Evolutionary conservation across 2,797 vertebrate species (phyloP), one percentile per base, ranked within the genome.

Genomic region (Loriculus beryllinus): DNA sequence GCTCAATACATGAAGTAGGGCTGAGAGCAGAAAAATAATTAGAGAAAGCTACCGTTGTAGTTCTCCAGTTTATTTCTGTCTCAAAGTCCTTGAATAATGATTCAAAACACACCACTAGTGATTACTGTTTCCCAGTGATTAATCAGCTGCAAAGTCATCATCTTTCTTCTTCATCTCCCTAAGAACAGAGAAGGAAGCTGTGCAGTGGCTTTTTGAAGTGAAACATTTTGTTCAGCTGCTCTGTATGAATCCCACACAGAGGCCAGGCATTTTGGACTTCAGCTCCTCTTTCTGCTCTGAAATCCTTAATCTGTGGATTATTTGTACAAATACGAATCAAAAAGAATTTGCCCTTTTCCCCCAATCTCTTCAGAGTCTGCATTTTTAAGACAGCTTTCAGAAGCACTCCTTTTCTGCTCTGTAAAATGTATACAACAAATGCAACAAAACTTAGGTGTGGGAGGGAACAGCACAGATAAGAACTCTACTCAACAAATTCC

Each of bases 1-100:
- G 57, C 68, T 78, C 62, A 21, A 90, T 9, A 93, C 84, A 74
- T 43, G 83, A 95, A 96, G 87, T 68, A 88, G 60, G 79, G 76
- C 54, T 14, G 51, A 88, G 92, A 83, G 65, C 77, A 57, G 91
- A 91, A 93, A 90, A 96, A 97, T 92, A 94, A 97, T 95, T 86
- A 91, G 85, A 95, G 90, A 95, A 88, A 96, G 94, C 92, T 64
- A 76, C 95, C 69, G 82, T 78, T 77, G 87, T 39, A 48, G 67
- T 88, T 92, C 88, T 92, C 57, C 3, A 6, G 72, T 91, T 96
- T 42, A 56, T 93, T 96, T 97, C 95, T 96, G 96, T 70, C 95
- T 80, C 82, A 96, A 97, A 94, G 82, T 63, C 90, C 90, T 69
- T 91, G 90, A 96, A 97, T 94, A 95, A 96, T 93, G 96, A 96